A percentile compares a stretch with the other conserved stretches of the same genome.
Conservation (phyloP, 2,113 vertebrate species). For the Thalassarche chlororhynchos region DNA sequence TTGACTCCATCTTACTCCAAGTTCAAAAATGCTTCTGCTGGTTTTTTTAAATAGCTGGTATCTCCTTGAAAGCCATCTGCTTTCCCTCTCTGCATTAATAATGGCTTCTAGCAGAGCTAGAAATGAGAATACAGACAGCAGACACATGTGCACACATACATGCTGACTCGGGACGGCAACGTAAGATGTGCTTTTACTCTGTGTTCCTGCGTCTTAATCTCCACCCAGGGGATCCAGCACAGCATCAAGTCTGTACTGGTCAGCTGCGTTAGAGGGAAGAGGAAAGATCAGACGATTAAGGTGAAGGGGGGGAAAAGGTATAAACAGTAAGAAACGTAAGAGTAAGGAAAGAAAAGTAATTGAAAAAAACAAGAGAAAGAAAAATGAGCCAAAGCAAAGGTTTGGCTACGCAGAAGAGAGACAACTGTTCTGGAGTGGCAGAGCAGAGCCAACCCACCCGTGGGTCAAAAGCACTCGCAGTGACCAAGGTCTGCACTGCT, state of each 20-base stretch:
- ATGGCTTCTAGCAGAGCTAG: neutral
- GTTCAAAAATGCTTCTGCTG: neutral
- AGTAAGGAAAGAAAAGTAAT: neutral
- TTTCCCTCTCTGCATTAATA: neutral
- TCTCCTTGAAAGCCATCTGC: neutral
- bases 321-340: neutral
- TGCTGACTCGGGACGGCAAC: fast-evolving
- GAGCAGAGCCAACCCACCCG: fast-evolving
- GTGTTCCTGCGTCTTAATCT: neutral
- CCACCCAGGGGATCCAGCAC: neutral
- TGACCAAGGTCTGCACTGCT: neutral
- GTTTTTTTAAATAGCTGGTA: neutral
- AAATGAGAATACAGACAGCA: neutral
- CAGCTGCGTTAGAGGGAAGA: neutral
- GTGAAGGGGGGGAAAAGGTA: fast-evolving
- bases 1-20: neutral
- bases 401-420: neutral
- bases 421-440: neutral
- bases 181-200: neutral
- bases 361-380: neutral
- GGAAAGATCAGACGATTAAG: neutral
- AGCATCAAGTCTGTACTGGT: neutral
- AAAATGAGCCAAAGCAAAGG: neutral
- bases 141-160: fast-evolving
- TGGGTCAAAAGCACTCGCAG: neutral